Evolutionary conservation across 2,797 vertebrate genomes (phyloP).

Genomic region (Sebastes variabilis): DNA sequence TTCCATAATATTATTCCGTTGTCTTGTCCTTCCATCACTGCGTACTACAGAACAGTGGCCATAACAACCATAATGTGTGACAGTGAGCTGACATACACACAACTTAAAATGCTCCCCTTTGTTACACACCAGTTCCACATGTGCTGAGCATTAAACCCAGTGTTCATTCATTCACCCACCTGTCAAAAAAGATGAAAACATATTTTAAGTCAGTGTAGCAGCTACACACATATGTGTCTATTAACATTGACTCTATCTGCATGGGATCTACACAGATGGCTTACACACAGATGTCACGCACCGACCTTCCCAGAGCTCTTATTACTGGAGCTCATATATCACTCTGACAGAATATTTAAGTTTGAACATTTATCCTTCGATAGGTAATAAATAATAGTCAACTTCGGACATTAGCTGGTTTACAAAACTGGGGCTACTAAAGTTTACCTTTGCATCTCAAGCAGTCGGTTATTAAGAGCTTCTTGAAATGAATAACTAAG

Average conservation of each 20-base stretch:
- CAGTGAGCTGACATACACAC: constrained; percentile 13
- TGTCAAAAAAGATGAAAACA: constrained; percentile 63
- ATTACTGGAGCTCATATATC: constrained; percentile 64
- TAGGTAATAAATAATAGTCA: constrained; percentile 42
- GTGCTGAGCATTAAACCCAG: constrained; percentile 43
- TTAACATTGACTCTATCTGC: constrained; percentile 43
- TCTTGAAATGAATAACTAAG: not conserved
- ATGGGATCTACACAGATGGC: constrained; percentile 53
- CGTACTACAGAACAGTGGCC: not conserved
- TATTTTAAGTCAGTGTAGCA: constrained; percentile 48
- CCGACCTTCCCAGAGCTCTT: constrained; percentile 59
- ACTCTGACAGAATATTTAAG: constrained; percentile 65
- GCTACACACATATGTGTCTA: constrained; percentile 51
- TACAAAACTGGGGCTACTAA: constrained; percentile 9
- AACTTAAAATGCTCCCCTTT: constrained; percentile 30
- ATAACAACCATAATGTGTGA: not conserved
- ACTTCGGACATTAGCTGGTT: constrained; percentile 42
- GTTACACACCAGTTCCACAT: constrained; percentile 49
- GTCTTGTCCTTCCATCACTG: not conserved
- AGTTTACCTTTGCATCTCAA: constrained; percentile 20
- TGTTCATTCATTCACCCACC: constrained; percentile 32
- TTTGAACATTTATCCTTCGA: constrained; percentile 51
- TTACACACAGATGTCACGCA: constrained; percentile 37
- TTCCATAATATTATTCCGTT: not conserved
- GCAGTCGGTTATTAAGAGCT: not conserved